Evolutionary conservation across 2,797 vertebrate genomes (phyloP).

Genomic region (Avahi laniger): DNA sequence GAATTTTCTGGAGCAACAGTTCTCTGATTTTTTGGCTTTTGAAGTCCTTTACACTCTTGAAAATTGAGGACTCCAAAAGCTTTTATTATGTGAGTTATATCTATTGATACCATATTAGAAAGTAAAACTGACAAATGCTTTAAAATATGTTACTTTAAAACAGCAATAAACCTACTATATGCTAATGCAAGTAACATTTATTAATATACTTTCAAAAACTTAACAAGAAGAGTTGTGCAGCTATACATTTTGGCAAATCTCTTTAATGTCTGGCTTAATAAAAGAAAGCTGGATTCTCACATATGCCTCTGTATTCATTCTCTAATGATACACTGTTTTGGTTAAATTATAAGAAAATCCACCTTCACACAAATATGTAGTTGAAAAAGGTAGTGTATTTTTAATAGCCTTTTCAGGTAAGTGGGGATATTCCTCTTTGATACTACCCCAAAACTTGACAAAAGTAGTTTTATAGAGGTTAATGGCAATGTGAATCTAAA

Average conservation of each 20-base stretch:
- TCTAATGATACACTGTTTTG: neutral
- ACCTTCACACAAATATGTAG: neutral
- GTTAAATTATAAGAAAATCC: conserved; percentile 43
- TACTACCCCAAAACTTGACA: neutral
- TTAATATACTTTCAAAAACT: neutral
- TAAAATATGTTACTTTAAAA: neutral
- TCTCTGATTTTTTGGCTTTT: neutral
- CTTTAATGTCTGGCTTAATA: neutral
- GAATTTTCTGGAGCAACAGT: neutral
- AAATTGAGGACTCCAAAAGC: neutral
- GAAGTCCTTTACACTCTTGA: neutral
- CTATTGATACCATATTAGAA: neutral
- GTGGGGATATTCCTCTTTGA: neutral
- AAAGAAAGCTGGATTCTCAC: neutral
- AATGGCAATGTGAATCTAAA: neutral
- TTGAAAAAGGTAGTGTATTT: neutral
- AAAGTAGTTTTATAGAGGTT: neutral
- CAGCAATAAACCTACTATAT: neutral
- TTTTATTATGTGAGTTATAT: neutral
- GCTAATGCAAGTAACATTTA: neutral
- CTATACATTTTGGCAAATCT: neutral
- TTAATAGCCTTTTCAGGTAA: neutral
- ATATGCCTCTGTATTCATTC: neutral
- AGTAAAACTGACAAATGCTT: neutral
- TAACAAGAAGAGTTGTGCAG: neutral